Evolutionary conservation across 2,888 invertebrate genomes (phyloP).

Genomic region (Conchocele bisecta): DNA sequence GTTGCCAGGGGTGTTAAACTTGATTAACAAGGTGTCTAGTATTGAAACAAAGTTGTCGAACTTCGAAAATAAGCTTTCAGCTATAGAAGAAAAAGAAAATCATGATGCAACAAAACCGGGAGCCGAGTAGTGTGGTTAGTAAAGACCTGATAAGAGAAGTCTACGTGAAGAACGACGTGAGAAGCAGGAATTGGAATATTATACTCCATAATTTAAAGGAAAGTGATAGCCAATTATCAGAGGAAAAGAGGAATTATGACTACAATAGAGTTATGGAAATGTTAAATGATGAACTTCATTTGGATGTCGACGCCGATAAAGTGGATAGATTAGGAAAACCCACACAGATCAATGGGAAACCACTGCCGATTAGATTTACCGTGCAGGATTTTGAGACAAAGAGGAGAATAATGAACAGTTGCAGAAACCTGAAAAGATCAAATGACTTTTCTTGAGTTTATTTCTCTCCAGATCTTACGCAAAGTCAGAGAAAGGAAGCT

Average conservation of each 20-base stretch:
- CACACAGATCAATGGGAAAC: neutral
- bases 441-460: constrained; percentile 5
- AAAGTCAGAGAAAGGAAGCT: constrained; percentile 8
- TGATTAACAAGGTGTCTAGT: too few relatives aligned
- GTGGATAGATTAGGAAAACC: neutral
- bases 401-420: neutral
- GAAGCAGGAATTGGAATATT: constrained; percentile 1
- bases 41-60: neutral
- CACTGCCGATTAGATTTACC: neutral
- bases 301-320: neutral
- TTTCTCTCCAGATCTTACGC: constrained; percentile 8
- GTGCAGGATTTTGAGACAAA: neutral
- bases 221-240: neutral
- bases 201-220: neutral
- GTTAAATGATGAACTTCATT: constrained; percentile 1
- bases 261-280: neutral
- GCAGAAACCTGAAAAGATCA: neutral
- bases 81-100: neutral
- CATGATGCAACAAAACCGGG: neutral
- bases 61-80: neutral
- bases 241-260: constrained; percentile 5
- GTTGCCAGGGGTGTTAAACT: neutral
- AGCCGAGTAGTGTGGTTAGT: neutral
- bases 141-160: constrained; percentile 6
- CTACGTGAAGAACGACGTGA: neutral